These are phyloP conservation scores for Amphipoea lucens DNA, from an alignment of 2,888 invertebrate genomes.

Conservation along the genomic window DNA sequence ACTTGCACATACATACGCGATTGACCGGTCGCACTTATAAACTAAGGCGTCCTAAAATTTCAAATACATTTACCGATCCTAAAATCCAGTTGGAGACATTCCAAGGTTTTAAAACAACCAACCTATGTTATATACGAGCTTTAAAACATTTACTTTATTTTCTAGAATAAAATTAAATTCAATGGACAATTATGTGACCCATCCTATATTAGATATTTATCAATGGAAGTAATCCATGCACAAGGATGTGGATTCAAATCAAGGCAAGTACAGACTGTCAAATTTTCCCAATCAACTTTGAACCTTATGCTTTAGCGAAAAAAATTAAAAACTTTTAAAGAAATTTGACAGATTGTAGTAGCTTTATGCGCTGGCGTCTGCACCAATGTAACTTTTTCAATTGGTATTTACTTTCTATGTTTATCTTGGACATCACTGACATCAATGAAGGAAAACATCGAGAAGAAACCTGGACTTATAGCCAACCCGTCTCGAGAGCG, in stretches of 20 bases:
- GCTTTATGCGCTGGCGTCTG: too few relatives aligned
- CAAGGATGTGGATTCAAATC: neutral
- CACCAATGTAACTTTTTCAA: neutral
- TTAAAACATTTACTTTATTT: conserved; percentile 5
- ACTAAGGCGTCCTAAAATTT: conserved; percentile 22
- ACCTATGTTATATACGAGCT: conserved; percentile 1
- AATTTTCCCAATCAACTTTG: too few relatives aligned
- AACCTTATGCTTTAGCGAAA: too few relatives aligned
- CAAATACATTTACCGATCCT: conserved; percentile 9
- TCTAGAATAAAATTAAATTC: neutral
- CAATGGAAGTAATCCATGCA: neutral
- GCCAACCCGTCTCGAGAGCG: neutral
- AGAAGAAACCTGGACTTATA: neutral
- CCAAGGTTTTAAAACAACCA: conserved; percentile 44
- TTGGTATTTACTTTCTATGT: neutral
- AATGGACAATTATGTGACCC: neutral
- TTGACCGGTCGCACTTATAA: neutral
- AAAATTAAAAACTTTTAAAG: too few relatives aligned
- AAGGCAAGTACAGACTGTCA: too few relatives aligned
- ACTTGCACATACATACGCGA: neutral
- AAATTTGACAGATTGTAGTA: too few relatives aligned
- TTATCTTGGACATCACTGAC: too few relatives aligned
- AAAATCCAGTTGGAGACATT: conserved; percentile 40
- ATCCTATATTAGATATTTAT: neutral
- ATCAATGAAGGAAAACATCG: neutral